phyloP scores from a whole-genome alignment of 2,888 invertebrate species.

The Dicranocentrus wangi region DNA sequence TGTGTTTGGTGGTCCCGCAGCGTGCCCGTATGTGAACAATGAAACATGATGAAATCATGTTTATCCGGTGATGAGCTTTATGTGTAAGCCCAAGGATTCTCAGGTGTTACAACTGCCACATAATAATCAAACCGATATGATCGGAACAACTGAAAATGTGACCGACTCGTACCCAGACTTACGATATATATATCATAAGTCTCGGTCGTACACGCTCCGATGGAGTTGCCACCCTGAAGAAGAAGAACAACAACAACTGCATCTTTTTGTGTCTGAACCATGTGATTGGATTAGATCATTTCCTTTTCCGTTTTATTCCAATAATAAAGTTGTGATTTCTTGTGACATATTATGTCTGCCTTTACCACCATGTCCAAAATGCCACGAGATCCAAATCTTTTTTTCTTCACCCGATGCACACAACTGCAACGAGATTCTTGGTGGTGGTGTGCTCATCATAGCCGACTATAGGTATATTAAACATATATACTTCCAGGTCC shows the following conservation, averaged over 20 bases:
- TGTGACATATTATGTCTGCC: too few species aligned
- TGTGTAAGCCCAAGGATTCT: not conserved
- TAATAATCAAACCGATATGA: slow-evolving; percentile 33
- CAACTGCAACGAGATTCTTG: not conserved
- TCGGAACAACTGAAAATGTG: slow-evolving; percentile 21
- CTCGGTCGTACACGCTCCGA: slow-evolving; percentile 3
- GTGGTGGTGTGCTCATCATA: not conserved
- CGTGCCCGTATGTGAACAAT: not conserved
- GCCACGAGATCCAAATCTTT: too few species aligned
- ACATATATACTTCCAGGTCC: not conserved
- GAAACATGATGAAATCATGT: slow-evolving; percentile 51
- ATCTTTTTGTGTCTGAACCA: slow-evolving; percentile 4
- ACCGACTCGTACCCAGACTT: not conserved
- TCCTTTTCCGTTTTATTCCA: slow-evolving; percentile 16
- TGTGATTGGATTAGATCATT: slow-evolving; percentile 46
- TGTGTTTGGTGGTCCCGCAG: not conserved
- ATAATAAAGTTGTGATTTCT: slow-evolving; percentile 28
- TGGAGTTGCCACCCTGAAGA: slow-evolving; percentile 48
- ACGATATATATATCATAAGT: too few species aligned
- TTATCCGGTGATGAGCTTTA: not conserved
- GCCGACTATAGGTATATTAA: not conserved
- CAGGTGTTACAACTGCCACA: slow-evolving; percentile 29
- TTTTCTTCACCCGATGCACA: not conserved
- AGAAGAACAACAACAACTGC: not conserved
- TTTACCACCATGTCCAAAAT: too few species aligned